Percentiles rank a stretch among this genome's conserved stretches.
Evolutionary conservation across 2,888 invertebrate genomes (phyloP).

Genomic region (Machimus rusticus): DNA sequence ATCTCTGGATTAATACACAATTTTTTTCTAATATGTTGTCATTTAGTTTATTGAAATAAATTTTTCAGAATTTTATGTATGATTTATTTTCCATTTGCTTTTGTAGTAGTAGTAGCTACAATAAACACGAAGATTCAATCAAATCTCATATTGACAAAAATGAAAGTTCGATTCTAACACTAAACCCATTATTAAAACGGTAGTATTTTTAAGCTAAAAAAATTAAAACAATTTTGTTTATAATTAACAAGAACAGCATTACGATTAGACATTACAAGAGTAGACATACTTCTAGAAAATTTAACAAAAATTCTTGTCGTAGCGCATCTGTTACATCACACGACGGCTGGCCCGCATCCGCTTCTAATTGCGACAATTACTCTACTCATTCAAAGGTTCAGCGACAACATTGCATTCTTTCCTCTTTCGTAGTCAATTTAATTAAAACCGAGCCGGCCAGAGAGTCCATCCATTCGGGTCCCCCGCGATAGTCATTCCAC

Average conservation of each 20-base stretch:
- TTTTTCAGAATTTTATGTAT: too few species aligned
- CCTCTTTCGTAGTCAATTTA: conserved; percentile 24
- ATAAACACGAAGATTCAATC: too few species aligned
- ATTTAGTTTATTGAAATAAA: too few species aligned
- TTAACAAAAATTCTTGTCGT: neutral
- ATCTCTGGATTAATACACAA: too few species aligned
- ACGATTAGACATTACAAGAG: neutral
- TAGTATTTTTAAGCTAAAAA: too few species aligned
- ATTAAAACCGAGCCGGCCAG: conserved; percentile 16
- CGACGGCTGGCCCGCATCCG: conserved; percentile 35
- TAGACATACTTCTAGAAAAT: neutral
- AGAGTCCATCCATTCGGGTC: neutral
- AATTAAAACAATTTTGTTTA: neutral
- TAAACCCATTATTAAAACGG: too few species aligned
- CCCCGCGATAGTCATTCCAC: neutral
- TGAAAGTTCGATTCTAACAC: too few species aligned
- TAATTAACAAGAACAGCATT: neutral
- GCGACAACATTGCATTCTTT: conserved; percentile 34
- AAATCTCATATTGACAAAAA: too few species aligned
- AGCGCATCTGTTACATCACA: conserved; percentile 21
- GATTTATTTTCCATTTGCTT: too few species aligned
- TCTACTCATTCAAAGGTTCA: conserved; percentile 14
- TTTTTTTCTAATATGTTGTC: too few species aligned
- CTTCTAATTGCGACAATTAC: conserved; percentile 38
- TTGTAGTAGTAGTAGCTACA: too few species aligned